phyloP scores from a whole-genome alignment of 2,113 vertebrate genomes.

The Aix galericulata region DNA sequence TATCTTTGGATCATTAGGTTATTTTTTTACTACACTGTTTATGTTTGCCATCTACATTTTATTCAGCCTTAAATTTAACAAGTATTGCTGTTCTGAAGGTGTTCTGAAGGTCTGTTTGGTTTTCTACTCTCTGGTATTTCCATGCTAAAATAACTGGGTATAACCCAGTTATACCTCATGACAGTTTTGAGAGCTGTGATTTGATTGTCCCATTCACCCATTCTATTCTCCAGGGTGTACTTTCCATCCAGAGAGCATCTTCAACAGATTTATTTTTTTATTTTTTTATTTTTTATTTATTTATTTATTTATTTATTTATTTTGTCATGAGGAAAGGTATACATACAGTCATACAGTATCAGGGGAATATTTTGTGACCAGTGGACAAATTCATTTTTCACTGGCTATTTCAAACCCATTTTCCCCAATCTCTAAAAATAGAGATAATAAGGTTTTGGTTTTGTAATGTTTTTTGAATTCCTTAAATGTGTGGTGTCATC shows the following conservation, averaged over 20 bases:
- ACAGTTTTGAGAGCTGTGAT: not conserved
- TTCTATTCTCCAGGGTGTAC: fast-evolving
- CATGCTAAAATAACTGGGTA: not conserved
- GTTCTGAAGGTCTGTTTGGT: not conserved
- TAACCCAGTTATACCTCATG: not conserved
- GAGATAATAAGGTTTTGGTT: not conserved
- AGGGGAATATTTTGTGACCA: not conserved
- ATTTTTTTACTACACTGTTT: not conserved
- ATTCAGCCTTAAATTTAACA: not conserved
- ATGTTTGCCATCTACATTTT: not conserved
- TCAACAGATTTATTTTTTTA: not conserved
- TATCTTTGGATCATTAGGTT: not conserved
- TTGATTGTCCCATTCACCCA: not conserved
- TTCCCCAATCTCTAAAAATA: not conserved
- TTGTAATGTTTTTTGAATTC: not conserved
- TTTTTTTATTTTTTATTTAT: too few species aligned
- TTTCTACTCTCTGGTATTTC: not conserved
- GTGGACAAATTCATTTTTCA: not conserved
- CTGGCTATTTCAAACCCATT: not conserved
- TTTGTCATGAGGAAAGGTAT: not conserved
- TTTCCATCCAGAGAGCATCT: not conserved
- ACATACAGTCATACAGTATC: not conserved
- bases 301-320: fast-evolving
- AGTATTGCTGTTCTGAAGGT: not conserved
- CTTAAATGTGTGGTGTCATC: not conserved